phyloP scores from a whole-genome alignment of 2,797 vertebrate species.

The Hippopotamyrus pictus region DNA sequence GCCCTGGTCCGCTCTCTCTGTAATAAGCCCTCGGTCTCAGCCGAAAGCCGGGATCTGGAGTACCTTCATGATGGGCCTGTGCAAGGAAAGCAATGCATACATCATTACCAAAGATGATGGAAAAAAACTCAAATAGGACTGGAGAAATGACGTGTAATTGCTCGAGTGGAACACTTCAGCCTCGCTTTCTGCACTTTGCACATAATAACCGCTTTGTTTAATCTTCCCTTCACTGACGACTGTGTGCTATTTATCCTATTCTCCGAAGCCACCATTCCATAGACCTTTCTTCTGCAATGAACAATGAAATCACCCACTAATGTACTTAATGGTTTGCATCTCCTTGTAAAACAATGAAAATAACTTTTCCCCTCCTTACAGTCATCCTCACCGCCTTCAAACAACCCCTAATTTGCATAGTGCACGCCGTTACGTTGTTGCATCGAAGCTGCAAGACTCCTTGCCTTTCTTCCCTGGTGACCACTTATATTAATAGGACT shows the following conservation, averaged over 20 bases:
- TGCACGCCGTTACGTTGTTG: neutral
- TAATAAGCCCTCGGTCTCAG: neutral
- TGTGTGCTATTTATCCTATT: neutral
- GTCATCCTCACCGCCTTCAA: neutral
- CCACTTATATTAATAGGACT: neutral
- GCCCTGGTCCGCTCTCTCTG: neutral
- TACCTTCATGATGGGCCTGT: constrained; percentile 7
- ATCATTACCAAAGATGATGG: constrained; percentile 21
- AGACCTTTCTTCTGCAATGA: neutral
- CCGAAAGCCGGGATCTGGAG: neutral
- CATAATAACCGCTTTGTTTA: neutral
- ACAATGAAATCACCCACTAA: neutral
- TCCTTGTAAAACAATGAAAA: neutral
- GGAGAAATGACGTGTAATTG: neutral
- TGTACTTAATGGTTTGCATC: neutral
- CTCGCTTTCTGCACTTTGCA: neutral
- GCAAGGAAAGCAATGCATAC: constrained; percentile 16
- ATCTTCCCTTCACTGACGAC: neutral
- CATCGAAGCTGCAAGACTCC: neutral
- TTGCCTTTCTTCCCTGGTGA: neutral
- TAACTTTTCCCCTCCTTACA: neutral
- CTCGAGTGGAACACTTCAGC: constrained; percentile 7
- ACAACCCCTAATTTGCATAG: neutral
- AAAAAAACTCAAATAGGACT: neutral
- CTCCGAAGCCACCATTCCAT: neutral